Evolutionary conservation across 2,888 invertebrate genomes (phyloP).

Genomic region (Noctua comes): DNA sequence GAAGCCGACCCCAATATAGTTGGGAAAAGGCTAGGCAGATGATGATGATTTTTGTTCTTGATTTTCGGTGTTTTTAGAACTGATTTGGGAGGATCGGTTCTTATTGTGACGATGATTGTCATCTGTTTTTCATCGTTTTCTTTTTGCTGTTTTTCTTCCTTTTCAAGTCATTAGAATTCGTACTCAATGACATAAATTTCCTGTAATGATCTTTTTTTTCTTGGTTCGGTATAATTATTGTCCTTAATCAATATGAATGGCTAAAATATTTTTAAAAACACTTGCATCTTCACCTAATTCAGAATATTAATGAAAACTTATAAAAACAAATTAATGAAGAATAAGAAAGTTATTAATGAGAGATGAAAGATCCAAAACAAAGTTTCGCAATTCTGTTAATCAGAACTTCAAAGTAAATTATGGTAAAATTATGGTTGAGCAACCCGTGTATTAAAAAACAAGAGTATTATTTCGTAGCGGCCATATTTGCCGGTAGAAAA

Average conservation of each 20-base stretch:
- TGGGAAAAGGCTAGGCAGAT: too few species aligned
- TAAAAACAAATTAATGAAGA: not conserved
- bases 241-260: not conserved
- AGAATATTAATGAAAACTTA: not conserved
- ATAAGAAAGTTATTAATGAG: constrained; percentile 3
- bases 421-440: constrained; percentile 2
- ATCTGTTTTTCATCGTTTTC: not conserved
- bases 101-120: not conserved
- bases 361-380: constrained; percentile 10
- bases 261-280: not conserved
- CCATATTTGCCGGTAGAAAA: too few species aligned
- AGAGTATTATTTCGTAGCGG: not conserved
- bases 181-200: not conserved
- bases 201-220: not conserved
- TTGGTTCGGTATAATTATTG: not conserved
- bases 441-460: not conserved
- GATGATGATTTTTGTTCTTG: not conserved
- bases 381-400: constrained; percentile 16
- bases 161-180: not conserved
- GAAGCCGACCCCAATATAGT: too few species aligned
- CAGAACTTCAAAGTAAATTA: constrained; percentile 25
- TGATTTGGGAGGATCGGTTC: not conserved
- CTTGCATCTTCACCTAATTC: not conserved
- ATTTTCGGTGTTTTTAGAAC: not conserved
- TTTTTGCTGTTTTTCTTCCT: not conserved